Conservation (phyloP, 92 coral and sea anemone species). For the Palythoa grandiflora region DNA sequence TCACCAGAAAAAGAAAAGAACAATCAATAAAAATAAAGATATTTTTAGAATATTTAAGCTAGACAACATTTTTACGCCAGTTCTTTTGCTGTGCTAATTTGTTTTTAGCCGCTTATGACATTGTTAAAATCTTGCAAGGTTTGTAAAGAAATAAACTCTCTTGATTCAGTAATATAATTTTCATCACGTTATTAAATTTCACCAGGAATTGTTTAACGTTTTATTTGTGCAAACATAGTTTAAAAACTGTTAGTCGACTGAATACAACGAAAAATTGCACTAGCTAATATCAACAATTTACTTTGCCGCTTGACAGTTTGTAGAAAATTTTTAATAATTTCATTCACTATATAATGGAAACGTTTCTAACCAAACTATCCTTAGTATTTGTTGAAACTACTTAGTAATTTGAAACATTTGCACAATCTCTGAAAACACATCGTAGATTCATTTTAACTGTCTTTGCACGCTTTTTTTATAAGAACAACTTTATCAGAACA, state of each 20-base stretch:
- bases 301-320: conserved; percentile 23
- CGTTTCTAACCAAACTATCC: background rate
- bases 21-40: conserved; percentile 8
- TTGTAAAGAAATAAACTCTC: background rate
- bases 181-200: conserved; percentile 20
- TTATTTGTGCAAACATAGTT: conserved; percentile 33
- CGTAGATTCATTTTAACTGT: conserved; percentile 12
- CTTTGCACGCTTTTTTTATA: too few species aligned
- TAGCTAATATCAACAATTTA: conserved; percentile 3
- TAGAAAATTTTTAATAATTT: conserved; percentile 22
- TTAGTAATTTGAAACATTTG: conserved; percentile 23
- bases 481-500: too few species aligned
- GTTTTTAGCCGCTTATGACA: background rate
- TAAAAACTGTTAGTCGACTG: conserved; percentile 4
- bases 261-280: background rate
- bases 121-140: background rate
- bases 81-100: background rate
- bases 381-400: conserved; percentile 10
- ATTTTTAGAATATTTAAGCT: conserved; percentile 10
- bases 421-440: conserved; percentile 27
- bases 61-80: background rate
- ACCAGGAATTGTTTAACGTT: conserved; percentile 26
- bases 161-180: conserved; percentile 19
- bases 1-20: conserved; percentile 21
- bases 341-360: conserved; percentile 28